These are phyloP conservation scores for Chironomus tentans DNA, from an alignment of 2,888 invertebrate genomes.

Conservation along the genomic window DNA sequence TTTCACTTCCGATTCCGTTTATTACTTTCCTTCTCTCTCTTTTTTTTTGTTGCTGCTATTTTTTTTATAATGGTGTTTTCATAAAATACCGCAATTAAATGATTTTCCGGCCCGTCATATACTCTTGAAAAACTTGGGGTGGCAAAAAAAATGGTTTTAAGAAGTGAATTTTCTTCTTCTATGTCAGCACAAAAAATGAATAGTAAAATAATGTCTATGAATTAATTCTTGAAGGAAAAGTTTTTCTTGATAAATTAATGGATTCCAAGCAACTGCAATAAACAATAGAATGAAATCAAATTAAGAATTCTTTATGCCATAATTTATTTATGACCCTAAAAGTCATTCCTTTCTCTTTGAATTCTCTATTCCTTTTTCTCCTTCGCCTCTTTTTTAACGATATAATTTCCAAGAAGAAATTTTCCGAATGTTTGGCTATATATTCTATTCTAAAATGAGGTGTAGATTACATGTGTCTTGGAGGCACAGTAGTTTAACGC, in stretches of 20 bases:
- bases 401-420: too few species aligned
- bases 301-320: not conserved
- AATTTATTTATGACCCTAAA: not conserved
- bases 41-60: not conserved
- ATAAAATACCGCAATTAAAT: constrained; percentile 4
- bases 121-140: not conserved
- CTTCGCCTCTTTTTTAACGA: not conserved
- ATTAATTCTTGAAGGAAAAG: not conserved
- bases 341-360: not conserved
- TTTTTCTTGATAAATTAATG: not conserved
- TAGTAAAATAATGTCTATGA: too few species aligned
- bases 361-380: not conserved
- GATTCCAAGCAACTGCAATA: not conserved
- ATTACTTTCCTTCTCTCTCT: not conserved
- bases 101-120: not conserved
- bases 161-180: not conserved
- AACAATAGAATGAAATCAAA: not conserved
- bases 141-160: not conserved
- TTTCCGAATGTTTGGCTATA: too few species aligned
- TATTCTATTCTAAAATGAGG: too few species aligned
- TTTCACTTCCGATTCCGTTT: constrained; percentile 7
- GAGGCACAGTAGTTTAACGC: too few species aligned
- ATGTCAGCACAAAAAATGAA: too few species aligned
- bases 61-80: not conserved
- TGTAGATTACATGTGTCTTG: too few species aligned